Base-by-base conservation (phyloP, 2,888 invertebrate genomes). In the Catocala sponsa region DNA sequence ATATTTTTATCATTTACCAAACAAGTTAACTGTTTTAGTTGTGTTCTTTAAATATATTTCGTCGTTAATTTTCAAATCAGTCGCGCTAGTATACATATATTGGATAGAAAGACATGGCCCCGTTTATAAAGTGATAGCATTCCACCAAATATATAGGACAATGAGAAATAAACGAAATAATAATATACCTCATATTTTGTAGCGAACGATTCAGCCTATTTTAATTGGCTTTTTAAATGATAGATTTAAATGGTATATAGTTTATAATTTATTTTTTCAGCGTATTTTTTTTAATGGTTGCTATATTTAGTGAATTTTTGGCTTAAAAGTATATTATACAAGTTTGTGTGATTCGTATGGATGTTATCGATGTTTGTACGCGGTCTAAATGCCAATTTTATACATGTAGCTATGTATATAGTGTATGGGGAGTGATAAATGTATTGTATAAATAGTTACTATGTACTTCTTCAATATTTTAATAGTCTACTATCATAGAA, bases 141-240 rank as follows among this genome's bases (percentile, higher is more conserved):
- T 85, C 86, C 86, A 84, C 82, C 83, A 83, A 85, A 83, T 75
- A 79, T 63, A 70, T 59, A 65, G 35, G 60, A 77, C 54, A 70
- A 68, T 66, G 69, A 61, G 62, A 68, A 59, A 64, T 63, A 71
- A 77, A 77, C 74, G 79, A 81, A 86, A 78, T 80, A 75, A 81
- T 85, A 82, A 90, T 86, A 90, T 92, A 92, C 92, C 93, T 94
- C 93, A 91, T 92, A 90, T 91, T 92, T 87, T 85, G 90, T 92
- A 93, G 92, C 83, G 73, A 80, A 79, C 79, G 69, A 78, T 81
- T 82, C 76, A 81, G 87, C 86, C 86, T 83, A 78, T 79, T 83
- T 84, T 83, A 68, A 82, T 85, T 83, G 84, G 85, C 86, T 83
- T 86, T 74, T 76, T 82, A 74, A 38, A 72, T 61, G 43, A 63